These are phyloP conservation scores for Vicugna pacos DNA, from an alignment of 2,113 vertebrate species.

Conservation along the genomic window DNA sequence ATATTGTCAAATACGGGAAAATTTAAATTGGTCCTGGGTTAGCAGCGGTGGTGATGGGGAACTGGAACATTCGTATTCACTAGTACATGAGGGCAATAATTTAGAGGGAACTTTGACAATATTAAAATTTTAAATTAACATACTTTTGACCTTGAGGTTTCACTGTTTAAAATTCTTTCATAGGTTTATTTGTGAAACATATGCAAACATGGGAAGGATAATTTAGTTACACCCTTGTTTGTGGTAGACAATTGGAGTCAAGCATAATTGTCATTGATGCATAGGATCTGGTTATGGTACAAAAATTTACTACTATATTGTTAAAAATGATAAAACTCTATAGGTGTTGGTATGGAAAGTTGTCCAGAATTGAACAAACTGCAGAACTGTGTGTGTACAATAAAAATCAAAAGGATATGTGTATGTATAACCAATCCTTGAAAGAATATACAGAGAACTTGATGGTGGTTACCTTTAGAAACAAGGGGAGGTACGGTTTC, in stretches of 20 bases:
- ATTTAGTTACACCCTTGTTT: not conserved
- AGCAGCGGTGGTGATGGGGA: not conserved
- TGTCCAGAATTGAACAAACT: not conserved
- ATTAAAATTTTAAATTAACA: not conserved
- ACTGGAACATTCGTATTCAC: not conserved
- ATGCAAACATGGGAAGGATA: not conserved
- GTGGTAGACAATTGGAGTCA: not conserved
- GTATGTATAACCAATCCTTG: not conserved
- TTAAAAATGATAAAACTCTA: not conserved
- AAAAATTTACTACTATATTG: not conserved
- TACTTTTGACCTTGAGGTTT: not conserved
- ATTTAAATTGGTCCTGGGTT: not conserved
- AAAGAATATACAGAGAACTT: conserved; percentile 11
- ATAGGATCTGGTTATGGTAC: not conserved
- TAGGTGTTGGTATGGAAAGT: not conserved
- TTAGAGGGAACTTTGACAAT: not conserved
- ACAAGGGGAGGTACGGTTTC: not conserved
- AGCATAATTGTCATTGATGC: not conserved
- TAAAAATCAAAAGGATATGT: not conserved
- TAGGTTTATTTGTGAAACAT: not conserved
- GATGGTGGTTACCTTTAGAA: conserved; percentile 10
- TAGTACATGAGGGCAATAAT: not conserved
- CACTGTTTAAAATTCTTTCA: conserved; percentile 35
- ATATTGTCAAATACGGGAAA: not conserved
- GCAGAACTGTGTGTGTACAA: not conserved